Percentiles rank a stretch among this genome's conserved stretches.
These are phyloP conservation scores for Hestina assimilis DNA, from an alignment of 1,140 invertebrate species.

Conservation along the genomic window DNA sequence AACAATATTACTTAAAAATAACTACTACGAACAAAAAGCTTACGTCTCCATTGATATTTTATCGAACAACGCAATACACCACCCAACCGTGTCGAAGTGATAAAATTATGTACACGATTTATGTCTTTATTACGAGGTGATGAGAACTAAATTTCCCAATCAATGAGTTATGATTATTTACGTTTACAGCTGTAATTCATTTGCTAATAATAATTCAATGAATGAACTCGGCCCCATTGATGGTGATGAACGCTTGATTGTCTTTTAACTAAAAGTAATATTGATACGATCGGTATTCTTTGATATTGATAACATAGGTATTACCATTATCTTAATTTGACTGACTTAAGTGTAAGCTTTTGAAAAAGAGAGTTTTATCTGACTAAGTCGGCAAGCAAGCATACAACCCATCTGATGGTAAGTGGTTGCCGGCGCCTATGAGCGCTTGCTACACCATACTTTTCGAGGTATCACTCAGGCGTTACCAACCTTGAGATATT, in stretches of 20 bases:
- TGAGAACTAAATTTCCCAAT: slow-evolving; percentile 21
- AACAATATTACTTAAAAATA: not conserved
- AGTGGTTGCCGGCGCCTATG: no score
- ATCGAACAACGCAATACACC: slow-evolving; percentile 27
- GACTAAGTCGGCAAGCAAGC: no score
- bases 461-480: no score
- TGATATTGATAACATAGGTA: slow-evolving; percentile 41
- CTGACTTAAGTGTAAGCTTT: not conserved
- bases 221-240: slow-evolving; percentile 53
- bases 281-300: slow-evolving; percentile 42
- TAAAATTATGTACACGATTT: slow-evolving; percentile 14
- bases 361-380: no score
- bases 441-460: no score
- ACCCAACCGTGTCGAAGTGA: slow-evolving; percentile 1
- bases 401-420: no score
- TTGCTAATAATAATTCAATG: slow-evolving; percentile 51
- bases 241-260: slow-evolving; percentile 49
- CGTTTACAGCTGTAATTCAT: slow-evolving; percentile 22
- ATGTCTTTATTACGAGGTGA: not conserved
- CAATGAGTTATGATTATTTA: not conserved
- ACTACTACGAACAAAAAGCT: not conserved
- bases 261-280: slow-evolving; percentile 48
- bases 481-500: no score
- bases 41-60: slow-evolving; percentile 24
- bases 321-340: slow-evolving; percentile 23